phyloP scores from a whole-genome alignment of 2,113 vertebrate genomes.

The Thinocorus orbignyianus region DNA sequence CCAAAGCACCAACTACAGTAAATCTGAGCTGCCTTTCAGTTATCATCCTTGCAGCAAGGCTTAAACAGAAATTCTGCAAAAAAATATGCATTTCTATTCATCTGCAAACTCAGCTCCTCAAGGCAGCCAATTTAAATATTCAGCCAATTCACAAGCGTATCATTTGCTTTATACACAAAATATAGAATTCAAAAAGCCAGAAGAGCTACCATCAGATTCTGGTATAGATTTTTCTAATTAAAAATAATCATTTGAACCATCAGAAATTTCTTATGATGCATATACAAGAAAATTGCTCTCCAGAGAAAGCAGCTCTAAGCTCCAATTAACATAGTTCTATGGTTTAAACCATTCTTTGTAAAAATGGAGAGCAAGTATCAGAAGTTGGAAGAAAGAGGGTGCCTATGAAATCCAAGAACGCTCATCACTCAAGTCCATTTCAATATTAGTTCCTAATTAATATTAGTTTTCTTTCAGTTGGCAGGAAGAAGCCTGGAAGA shows the following conservation, averaged over 20 bases:
- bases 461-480: not conserved
- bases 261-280: not conserved
- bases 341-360: not conserved
- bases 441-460: not conserved
- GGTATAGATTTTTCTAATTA: slow-evolving; percentile 10
- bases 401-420: not conserved
- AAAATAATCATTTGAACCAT: slow-evolving; percentile 28
- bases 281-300: not conserved
- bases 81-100: not conserved
- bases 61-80: not conserved
- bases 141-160: not conserved
- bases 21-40: not conserved
- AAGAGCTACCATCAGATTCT: not conserved
- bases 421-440: not conserved
- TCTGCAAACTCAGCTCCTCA: slow-evolving; percentile 10
- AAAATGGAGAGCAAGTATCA: not conserved
- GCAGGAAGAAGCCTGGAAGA: not conserved
- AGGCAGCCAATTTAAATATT: slow-evolving; percentile 5
- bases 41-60: not conserved
- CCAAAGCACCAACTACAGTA: not conserved
- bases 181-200: not conserved
- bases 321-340: not conserved
- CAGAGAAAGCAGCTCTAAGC: not conserved
- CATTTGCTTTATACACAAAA: slow-evolving; percentile 30
- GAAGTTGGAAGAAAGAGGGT: not conserved